A percentile compares a stretch with the other conserved stretches of the same genome.
Conservation (phyloP, 1,140 invertebrate genomes). For the Cheumatopsyche charites region DNA sequence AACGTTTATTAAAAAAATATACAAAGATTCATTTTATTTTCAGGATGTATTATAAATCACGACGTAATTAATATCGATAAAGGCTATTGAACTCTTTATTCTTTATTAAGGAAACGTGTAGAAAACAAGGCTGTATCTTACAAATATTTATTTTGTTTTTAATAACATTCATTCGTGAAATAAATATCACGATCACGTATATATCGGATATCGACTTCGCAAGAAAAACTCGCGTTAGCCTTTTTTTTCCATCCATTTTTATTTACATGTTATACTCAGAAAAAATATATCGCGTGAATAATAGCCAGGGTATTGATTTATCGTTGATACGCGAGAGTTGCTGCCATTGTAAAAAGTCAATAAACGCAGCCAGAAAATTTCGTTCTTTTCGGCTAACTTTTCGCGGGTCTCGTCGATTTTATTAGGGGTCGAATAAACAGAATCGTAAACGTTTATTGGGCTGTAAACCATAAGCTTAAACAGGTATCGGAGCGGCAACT, state of each 20-base stretch:
- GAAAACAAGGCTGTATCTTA: background rate
- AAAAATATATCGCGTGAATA: too few species aligned
- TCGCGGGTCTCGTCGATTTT: background rate
- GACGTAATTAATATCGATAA: background rate
- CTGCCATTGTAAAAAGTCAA: background rate
- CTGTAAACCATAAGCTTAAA: background rate
- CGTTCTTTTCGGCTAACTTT: background rate
- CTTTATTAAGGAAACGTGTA: too few species aligned
- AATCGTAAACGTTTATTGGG: slow-evolving; percentile 13
- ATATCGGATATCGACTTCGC: too few species aligned
- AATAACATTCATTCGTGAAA: too few species aligned
- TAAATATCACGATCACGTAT: too few species aligned
- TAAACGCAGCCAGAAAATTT: background rate
- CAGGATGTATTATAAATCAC: background rate
- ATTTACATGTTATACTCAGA: too few species aligned
- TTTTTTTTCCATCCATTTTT: too few species aligned
- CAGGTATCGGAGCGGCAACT: background rate
- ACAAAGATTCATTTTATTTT: background rate
- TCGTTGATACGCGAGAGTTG: background rate
- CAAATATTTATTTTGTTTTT: too few species aligned
- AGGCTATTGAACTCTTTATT: too few species aligned
- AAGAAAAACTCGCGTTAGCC: too few species aligned
- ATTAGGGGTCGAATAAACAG: slow-evolving; percentile 2
- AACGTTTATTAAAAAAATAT: too few species aligned
- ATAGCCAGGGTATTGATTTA: too few species aligned